A percentile compares a stretch with the other conserved stretches of the same genome.
These are phyloP conservation scores for Pteronura brasiliensis DNA, from an alignment of 2,113 vertebrate genomes.

Conservation along the genomic window DNA sequence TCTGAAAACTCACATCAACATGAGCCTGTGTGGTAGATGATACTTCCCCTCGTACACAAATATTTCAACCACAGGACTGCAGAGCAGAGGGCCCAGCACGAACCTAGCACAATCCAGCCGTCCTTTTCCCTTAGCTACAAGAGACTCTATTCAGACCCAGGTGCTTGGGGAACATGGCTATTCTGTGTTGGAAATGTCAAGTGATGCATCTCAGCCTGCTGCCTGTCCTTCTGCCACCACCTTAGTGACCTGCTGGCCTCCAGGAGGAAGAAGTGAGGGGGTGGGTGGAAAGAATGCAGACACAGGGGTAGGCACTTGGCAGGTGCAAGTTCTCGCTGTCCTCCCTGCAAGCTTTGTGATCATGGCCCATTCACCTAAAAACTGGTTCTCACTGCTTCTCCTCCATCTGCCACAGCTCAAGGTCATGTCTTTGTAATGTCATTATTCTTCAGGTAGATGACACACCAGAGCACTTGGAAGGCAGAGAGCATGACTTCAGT, in stretches of 20 bases:
- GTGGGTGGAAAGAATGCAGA: background rate
- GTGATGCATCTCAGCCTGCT: background rate
- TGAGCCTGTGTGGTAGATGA: background rate
- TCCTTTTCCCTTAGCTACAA: background rate
- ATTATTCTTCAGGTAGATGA: background rate
- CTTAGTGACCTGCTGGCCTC: rapidly evolving
- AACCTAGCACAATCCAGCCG: rapidly evolving
- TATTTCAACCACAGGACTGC: background rate
- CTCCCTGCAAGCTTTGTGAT: background rate
- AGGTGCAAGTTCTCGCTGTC: background rate
- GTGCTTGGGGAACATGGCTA: rapidly evolving
- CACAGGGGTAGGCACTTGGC: rapidly evolving
- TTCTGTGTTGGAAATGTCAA: background rate
- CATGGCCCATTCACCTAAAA: too few relatives aligned
- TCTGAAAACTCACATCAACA: background rate
- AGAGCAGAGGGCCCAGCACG: rapidly evolving
- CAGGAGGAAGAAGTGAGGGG: background rate
- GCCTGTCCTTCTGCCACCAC: background rate
- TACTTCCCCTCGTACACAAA: background rate
- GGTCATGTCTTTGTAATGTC: background rate
- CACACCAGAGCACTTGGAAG: background rate
- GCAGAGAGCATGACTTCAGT: background rate
- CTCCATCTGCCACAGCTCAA: background rate
- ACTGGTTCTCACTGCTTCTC: background rate
- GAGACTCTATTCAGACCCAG: background rate